Evolutionary conservation across 2,888 invertebrate species (phyloP), one percentile per base, ranked within the genome.

Genomic region (Strigamia crassipes): DNA sequence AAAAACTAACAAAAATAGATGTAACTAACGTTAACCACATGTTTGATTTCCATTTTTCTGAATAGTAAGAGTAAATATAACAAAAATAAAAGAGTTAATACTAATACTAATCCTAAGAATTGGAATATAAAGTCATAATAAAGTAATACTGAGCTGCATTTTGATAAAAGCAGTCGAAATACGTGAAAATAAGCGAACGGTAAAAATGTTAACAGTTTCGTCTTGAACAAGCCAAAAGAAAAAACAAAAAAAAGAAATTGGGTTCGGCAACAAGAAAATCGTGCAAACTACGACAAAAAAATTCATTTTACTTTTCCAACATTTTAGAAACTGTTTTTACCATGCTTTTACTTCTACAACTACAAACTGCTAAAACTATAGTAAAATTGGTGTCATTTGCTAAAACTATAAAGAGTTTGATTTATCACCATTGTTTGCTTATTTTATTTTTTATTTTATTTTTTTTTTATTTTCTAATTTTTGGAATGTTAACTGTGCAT

Each of bases 151-250:
- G 51, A 51, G 51, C 51, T 51, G 51, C 51, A 51, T 51, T 51
- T 51, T 18, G 8, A 51, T 51, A 51, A 51, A 51, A 51, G 51
- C 51, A 51, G 42, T 51, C 51, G n/a, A 46, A 46, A 46, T 34
- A 51, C 51, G 51, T 51, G 51, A 51, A 51, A 34, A 51, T 51
- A 51, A 51, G 51, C 51, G 10, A n/a, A 15, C 51, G 51, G 51
- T 51, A 51, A 51, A 51, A 51, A n/a, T 51, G 51, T 51, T 51
- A 51, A 51, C 51, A 51, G 51, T 51, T 51, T 51, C 51, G n/a
- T 51, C 13, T 18, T 13, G n/a, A 51, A 51, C 4, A 51, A 42
- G 12, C 12, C 42, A 42, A 42, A 42, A 10, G 12, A 15, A 10
- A 8, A 42, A 34, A 3, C 1, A 10, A 8, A 42, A 34, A 3